Evolutionary conservation across 2,113 vertebrate species (phyloP).

Genomic region (Oceanodroma tethys): DNA sequence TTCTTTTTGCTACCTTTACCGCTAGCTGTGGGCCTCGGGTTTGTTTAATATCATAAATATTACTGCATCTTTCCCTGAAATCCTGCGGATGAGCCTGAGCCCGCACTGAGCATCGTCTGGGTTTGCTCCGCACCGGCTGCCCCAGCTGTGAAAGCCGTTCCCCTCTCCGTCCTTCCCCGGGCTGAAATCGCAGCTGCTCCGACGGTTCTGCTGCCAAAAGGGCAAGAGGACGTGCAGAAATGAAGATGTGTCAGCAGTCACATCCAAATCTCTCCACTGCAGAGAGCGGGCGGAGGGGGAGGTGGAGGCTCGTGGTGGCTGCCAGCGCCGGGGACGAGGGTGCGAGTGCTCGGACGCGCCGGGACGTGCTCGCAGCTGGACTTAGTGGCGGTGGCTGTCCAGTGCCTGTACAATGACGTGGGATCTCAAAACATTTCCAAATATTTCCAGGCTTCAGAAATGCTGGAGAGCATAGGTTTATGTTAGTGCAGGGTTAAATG

Average conservation of each 20-base stretch:
- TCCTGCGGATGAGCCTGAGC: neutral
- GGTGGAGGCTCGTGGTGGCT: neutral
- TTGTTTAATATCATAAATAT: neutral
- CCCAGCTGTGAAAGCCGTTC: neutral
- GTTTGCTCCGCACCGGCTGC: neutral
- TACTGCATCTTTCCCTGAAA: neutral
- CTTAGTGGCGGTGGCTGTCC: neutral
- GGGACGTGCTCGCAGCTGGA: neutral
- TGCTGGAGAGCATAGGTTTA: neutral
- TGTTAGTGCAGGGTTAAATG: neutral
- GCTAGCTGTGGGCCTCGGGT: neutral
- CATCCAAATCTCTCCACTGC: neutral
- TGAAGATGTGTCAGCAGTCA: neutral
- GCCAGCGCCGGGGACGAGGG: neutral
- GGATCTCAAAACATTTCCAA: neutral
- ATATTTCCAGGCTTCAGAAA: neutral
- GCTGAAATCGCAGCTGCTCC: neutral
- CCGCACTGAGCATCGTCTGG: neutral
- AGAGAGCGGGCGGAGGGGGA: neutral
- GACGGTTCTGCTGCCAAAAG: neutral
- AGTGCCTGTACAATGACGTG: neutral
- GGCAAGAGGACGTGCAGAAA: neutral
- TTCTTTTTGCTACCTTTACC: neutral
- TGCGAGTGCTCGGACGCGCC: accelerated
- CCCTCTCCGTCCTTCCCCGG: neutral